Evolutionary conservation across 2,113 vertebrate species (phyloP).

Genomic region (Pedionomus torquatus): DNA sequence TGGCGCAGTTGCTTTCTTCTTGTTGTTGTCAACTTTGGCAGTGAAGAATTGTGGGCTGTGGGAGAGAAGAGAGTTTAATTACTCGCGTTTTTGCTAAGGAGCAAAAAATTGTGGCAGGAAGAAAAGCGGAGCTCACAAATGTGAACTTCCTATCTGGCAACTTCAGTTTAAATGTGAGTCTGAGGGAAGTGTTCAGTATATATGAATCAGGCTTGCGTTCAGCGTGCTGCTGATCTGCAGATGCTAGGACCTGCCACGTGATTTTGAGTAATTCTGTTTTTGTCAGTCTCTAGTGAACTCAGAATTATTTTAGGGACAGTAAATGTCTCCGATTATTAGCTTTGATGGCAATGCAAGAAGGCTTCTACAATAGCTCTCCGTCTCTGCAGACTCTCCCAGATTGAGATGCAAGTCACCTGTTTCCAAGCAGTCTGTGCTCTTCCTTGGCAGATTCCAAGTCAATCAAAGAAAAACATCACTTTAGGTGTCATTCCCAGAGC

Average conservation of each 20-base stretch:
- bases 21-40: not conserved
- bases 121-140: not conserved
- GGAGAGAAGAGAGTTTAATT: not conserved
- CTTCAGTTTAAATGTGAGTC: not conserved
- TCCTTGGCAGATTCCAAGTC: not conserved
- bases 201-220: not conserved
- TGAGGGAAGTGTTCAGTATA: not conserved
- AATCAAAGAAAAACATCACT: not conserved
- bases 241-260: not conserved
- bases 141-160: not conserved
- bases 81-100: not conserved
- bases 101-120: not conserved
- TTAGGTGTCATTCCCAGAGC: not conserved
- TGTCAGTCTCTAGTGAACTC: not conserved
- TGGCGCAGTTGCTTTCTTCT: not conserved
- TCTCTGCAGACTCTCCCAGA: not conserved
- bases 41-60: not conserved
- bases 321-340: not conserved
- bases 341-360: not conserved
- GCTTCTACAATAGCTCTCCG: not conserved
- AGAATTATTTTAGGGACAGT: not conserved
- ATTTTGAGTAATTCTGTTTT: conserved; percentile 18
- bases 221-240: not conserved
- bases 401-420: not conserved
- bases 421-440: not conserved